Percentiles rank a stretch among this genome's conserved stretches.
phyloP scores from a whole-genome alignment of 2,113 vertebrate genomes.

The Delphinapterus leucas region DNA sequence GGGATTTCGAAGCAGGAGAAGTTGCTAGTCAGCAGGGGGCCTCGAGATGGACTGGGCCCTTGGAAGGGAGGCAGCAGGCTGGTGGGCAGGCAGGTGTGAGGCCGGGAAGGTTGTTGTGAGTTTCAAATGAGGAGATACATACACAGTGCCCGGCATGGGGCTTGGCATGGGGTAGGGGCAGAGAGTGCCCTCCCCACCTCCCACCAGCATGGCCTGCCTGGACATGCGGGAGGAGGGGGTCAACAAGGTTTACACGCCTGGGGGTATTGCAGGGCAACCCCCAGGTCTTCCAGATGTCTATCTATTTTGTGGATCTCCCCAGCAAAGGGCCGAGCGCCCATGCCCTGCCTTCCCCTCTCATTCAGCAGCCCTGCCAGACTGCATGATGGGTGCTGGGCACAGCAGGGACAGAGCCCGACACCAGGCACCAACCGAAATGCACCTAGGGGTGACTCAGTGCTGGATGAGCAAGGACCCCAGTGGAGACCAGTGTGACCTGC shows the following conservation, averaged over 20 bases:
- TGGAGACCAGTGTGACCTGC: background rate
- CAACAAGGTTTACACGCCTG: too few relatives aligned
- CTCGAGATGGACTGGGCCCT: background rate
- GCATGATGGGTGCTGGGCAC: background rate
- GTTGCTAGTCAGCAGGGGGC: background rate
- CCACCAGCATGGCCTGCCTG: background rate
- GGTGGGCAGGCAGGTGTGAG: background rate
- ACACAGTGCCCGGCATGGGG: background rate
- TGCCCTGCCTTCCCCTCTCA: too few relatives aligned
- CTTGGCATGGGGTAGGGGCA: too few relatives aligned
- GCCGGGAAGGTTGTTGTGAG: background rate
- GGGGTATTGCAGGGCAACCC: background rate
- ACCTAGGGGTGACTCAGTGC: accelerated
- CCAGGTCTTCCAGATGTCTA: background rate
- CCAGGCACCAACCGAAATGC: background rate
- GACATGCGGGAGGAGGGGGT: background rate
- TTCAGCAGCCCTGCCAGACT: background rate
- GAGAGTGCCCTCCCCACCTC: background rate
- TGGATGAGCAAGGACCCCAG: background rate
- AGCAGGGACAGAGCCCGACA: accelerated
- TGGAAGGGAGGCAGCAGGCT: background rate
- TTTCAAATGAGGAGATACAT: background rate
- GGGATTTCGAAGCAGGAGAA: background rate
- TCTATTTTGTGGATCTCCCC: background rate
- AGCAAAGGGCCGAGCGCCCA: background rate